Base-by-base conservation (phyloP, 2,888 invertebrate species). In the Drosophila fungiperda region DNA sequence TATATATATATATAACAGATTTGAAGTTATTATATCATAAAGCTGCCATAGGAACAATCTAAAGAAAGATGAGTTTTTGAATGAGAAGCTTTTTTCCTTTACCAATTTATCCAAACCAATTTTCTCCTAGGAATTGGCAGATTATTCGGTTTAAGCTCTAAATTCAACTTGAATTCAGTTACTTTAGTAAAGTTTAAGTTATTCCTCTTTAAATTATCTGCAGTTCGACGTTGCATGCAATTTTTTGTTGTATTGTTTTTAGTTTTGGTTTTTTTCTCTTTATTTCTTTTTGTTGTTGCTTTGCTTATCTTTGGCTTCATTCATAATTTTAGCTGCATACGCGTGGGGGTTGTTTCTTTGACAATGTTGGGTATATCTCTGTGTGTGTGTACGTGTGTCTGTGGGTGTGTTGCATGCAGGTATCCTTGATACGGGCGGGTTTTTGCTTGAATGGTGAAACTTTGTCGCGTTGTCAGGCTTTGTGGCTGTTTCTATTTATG, bases 221-320 rank as follows among this genome's bases (percentile, higher is more conserved):
- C 33, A 7, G 29, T 53, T 68, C 65, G 45, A 45, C 45, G 75
- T 48, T 64, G 49, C 38, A 48, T 35, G 12, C n/a, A 71, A 35
- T n/a, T 48, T 35, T 33, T 35, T 33, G 15, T 66, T 72, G 38
- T 53, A 48, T 65, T 73, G 54, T 65, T 71, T 62, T 60, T 53
- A 15, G 8, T 45, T 45, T 45, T 15, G 7, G 45, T 45, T 6
- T 38, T 15, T 49, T 45, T 57, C 64, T 17, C 42, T 48, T 48
- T 20, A 42, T 57, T 32, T 26, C 32, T 49, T 52, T 45, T 53
- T 36, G 67, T 65, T 29, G 61, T 55, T 68, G 48, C 72, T 69
- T 48, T 62, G 74, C 82, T 72, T 83, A 82, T 87, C 87, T 81
- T 78, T 79, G 79, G 83, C 87, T 84, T 88, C 89, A 88, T 87